Evolutionary conservation across 2,113 vertebrate genomes (phyloP).

Genomic region (Pipra filicauda): DNA sequence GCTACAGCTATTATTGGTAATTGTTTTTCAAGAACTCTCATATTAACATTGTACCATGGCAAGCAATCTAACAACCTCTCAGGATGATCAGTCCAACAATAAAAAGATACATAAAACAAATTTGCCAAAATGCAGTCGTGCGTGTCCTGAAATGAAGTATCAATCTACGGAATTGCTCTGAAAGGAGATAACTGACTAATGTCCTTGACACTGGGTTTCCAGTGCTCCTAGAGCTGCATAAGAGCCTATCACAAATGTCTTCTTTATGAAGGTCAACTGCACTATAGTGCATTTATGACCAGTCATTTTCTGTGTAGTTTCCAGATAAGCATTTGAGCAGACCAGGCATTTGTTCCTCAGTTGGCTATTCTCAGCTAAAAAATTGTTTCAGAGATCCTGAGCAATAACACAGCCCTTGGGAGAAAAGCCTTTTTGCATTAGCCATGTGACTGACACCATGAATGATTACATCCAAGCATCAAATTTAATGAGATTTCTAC

Average conservation of each 20-base stretch:
- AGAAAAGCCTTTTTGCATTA: background rate
- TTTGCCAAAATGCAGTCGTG: slow-evolving; percentile 8
- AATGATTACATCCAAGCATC: slow-evolving; percentile 49
- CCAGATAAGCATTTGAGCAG: slow-evolving; percentile 22
- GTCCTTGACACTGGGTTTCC: background rate
- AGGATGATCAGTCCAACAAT: slow-evolving; percentile 12
- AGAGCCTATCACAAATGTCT: background rate
- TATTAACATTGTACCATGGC: background rate
- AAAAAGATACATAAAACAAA: slow-evolving; percentile 32
- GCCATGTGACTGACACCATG: slow-evolving; percentile 43
- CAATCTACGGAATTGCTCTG: background rate
- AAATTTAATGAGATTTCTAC: slow-evolving; percentile 62
- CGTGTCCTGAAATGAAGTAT: slow-evolving; percentile 6
- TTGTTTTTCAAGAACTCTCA: slow-evolving; percentile 10
- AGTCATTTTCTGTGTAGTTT: slow-evolving; percentile 14
- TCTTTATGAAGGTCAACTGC: slow-evolving; percentile 1
- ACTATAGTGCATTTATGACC: background rate
- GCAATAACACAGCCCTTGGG: slow-evolving; percentile 23
- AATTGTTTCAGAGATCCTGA: slow-evolving; percentile 42
- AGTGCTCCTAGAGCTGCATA: background rate
- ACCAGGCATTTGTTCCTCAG: slow-evolving; percentile 6
- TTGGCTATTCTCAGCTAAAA: slow-evolving; percentile 42
- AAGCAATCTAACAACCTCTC: background rate
- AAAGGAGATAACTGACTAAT: background rate
- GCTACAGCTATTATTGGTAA: background rate